Percentiles rank a stretch among this genome's conserved stretches.
phyloP scores from a whole-genome alignment of 2,113 vertebrate species.

The Perccottus glenii region DNA sequence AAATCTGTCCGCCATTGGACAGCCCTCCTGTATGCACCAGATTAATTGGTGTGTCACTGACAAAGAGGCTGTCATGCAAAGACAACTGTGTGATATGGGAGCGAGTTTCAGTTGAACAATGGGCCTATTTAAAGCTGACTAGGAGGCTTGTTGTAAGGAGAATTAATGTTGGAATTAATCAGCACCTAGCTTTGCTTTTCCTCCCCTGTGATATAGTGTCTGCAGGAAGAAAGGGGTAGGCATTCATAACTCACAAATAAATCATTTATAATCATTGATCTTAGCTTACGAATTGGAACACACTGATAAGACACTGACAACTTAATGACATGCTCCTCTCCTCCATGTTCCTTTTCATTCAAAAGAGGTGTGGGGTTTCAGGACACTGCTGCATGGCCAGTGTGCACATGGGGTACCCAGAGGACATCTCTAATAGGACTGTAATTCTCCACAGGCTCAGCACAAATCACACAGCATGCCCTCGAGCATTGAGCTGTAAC shows the following conservation, averaged over 20 bases:
- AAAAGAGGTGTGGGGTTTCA: not conserved
- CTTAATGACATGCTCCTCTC: conserved; percentile 17
- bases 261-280: conserved; percentile 61
- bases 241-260: conserved; percentile 53
- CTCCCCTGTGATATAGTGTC: conserved; percentile 60
- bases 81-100: conserved; percentile 34
- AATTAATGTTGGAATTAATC: conserved; percentile 71
- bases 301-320: conserved; percentile 18
- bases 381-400: conserved; percentile 19
- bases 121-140: conserved; percentile 68
- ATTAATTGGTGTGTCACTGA: conserved; percentile 51
- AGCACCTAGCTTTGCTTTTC: conserved; percentile 63
- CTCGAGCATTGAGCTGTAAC: conserved; percentile 26
- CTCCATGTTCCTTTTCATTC: conserved; percentile 4
- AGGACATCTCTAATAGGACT: conserved; percentile 45
- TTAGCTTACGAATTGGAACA: conserved; percentile 21
- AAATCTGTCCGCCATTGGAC: conserved; percentile 28
- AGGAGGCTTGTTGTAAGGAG: conserved; percentile 60
- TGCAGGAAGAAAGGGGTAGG: conserved; percentile 30
- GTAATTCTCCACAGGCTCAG: conserved; percentile 45
- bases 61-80: conserved; percentile 32
- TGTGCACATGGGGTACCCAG: conserved; percentile 41
- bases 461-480: conserved; percentile 39
- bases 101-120: conserved; percentile 60
- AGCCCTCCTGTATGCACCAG: conserved; percentile 27